Conservation (phyloP, 2,888 invertebrate species). For the Nematopogon swammerdamellus region DNA sequence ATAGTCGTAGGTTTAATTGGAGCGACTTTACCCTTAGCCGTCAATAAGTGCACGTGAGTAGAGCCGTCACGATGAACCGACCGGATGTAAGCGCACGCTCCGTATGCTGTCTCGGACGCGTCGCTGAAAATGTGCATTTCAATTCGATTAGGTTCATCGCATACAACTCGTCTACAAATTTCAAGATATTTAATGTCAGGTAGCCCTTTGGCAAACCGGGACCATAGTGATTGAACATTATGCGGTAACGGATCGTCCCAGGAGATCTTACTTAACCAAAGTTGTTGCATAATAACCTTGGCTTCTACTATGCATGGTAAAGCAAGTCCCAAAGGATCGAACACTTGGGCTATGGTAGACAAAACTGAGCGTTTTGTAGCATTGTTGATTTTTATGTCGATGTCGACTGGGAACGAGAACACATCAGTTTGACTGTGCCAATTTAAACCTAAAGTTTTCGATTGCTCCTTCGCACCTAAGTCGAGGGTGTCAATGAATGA, state of each 20-base stretch:
- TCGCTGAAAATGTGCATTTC: slow-evolving; percentile 16
- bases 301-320: slow-evolving; percentile 11
- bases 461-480: too few relatives aligned
- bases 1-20: slow-evolving; percentile 16
- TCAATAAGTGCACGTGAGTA: slow-evolving; percentile 9
- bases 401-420: slow-evolving; percentile 4
- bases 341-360: slow-evolving; percentile 12
- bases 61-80: slow-evolving; percentile 8
- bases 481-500: too few relatives aligned
- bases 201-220: slow-evolving; percentile 1
- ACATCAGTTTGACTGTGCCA: too few relatives aligned
- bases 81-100: slow-evolving; percentile 15
- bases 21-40: slow-evolving; percentile 15
- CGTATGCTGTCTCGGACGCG: too few relatives aligned
- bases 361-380: slow-evolving; percentile 12
- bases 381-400: slow-evolving; percentile 2
- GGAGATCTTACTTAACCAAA: slow-evolving; percentile 13
- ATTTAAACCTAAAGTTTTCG: too few relatives aligned
- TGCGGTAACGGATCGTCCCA: slow-evolving; percentile 13
- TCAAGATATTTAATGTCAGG: slow-evolving; percentile 3
- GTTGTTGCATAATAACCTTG: slow-evolving; percentile 14
- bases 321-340: slow-evolving; percentile 15
- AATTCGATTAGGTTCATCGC: slow-evolving; percentile 5
- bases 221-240: slow-evolving; percentile 3
- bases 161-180: slow-evolving; percentile 9